Evolutionary conservation across 2,797 vertebrate genomes (phyloP).

Genomic region (Parauchenoglanis punctatus): DNA sequence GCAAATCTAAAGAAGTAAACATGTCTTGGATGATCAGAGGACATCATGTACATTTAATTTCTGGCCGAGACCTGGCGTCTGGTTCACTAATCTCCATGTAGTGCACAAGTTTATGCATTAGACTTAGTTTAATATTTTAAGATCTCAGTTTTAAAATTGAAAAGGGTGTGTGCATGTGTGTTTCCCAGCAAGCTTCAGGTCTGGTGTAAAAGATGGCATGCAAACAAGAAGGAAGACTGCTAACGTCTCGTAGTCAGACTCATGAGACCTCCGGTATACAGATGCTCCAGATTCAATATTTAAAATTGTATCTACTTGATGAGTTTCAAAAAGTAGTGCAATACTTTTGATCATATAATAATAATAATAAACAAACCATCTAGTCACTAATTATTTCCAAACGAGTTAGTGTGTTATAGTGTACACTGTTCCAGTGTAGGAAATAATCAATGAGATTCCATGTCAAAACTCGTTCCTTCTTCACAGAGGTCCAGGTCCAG

Average conservation of each 20-base stretch:
- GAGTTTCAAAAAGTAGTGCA: neutral
- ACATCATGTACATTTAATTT: neutral
- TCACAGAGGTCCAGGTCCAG: slow-evolving; percentile 49
- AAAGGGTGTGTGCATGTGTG: neutral
- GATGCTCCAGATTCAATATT: neutral
- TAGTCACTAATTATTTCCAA: neutral
- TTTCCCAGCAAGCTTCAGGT: neutral
- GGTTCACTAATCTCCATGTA: neutral
- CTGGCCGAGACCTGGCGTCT: neutral
- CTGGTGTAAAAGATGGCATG: slow-evolving; percentile 60
- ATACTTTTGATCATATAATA: neutral
- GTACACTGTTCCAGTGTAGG: neutral
- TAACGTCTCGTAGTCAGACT: neutral
- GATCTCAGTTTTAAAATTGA: neutral
- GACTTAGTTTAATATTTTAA: neutral
- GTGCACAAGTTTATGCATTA: neutral
- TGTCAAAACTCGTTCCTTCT: neutral
- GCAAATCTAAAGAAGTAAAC: neutral
- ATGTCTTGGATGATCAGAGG: neutral
- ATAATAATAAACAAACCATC: neutral
- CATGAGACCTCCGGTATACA: slow-evolving; percentile 60
- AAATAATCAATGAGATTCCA: neutral
- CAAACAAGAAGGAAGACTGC: slow-evolving; percentile 48
- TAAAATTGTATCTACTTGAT: no score
- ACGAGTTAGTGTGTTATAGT: no score